These are phyloP conservation scores for Batillaria attramentaria DNA, from an alignment of 1,140 invertebrate genomes.

Conservation along the genomic window DNA sequence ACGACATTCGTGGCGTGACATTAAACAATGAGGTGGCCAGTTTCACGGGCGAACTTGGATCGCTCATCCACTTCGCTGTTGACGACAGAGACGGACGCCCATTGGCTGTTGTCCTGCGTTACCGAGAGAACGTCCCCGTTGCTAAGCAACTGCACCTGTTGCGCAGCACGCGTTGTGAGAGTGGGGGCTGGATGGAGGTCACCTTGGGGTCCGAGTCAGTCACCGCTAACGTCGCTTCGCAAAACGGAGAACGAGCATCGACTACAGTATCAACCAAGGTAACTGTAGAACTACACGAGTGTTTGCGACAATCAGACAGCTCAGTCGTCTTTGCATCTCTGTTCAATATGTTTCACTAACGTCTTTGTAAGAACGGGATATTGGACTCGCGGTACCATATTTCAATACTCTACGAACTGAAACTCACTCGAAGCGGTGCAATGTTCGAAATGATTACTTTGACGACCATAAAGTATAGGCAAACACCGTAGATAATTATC, in stretches of 20 bases:
- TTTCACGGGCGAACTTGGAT: not conserved
- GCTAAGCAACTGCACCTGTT: not conserved
- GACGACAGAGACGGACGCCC: not conserved
- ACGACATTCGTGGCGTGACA: not conserved
- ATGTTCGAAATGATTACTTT: too few species aligned
- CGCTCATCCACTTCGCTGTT: not conserved
- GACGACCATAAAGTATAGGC: too few species aligned
- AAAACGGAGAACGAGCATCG: not conserved
- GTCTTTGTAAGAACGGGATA: too few species aligned
- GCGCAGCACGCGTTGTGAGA: not conserved
- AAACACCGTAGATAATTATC: too few species aligned
- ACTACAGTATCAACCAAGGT: conserved; percentile 1
- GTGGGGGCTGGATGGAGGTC: not conserved
- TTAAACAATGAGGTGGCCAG: not conserved
- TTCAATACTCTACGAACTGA: too few species aligned
- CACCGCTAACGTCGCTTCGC: not conserved
- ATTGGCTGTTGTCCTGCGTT: not conserved
- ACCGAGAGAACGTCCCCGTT: not conserved
- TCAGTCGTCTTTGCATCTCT: too few species aligned
- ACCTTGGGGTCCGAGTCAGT: not conserved
- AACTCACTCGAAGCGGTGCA: too few species aligned
- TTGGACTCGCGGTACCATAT: too few species aligned
- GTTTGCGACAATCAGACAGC: too few species aligned
- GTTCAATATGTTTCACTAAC: too few species aligned
- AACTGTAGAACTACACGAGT: not conserved